Conservation (phyloP, 2,113 vertebrate genomes). For the Myiozetetes cayanensis region DNA sequence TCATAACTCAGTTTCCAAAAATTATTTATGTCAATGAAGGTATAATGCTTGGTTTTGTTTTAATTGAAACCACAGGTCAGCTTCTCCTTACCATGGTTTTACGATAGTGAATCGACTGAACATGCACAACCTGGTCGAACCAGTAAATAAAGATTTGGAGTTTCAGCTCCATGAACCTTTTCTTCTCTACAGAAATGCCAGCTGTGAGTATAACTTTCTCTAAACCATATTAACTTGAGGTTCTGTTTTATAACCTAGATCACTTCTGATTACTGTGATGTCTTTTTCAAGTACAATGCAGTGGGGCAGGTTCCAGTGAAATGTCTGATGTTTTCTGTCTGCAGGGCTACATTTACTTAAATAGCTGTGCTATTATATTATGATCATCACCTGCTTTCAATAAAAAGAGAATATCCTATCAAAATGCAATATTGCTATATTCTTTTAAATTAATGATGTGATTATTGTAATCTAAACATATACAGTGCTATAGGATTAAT, state of each 20-base stretch:
- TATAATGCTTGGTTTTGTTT: conserved; percentile 4
- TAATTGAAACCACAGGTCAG: conserved; percentile 81
- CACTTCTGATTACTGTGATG: background rate
- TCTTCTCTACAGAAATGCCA: conserved; percentile 95
- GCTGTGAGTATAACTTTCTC: conserved; percentile 73
- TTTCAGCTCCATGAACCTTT: conserved; percentile 98
- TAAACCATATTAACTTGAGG: background rate
- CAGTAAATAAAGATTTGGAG: conserved; percentile 97
- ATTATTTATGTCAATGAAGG: background rate
- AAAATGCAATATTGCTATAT: background rate
- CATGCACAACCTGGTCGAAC: conserved; percentile 94
- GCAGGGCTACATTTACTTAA: background rate
- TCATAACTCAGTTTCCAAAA: background rate
- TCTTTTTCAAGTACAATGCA: background rate
- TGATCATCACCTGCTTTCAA: background rate
- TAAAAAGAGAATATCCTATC: background rate
- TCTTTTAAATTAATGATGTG: background rate
- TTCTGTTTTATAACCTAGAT: background rate
- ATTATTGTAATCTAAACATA: background rate
- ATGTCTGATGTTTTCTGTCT: background rate
- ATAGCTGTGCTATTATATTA: background rate
- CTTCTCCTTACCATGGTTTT: conserved; percentile 94
- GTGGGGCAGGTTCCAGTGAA: background rate
- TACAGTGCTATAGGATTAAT: background rate
- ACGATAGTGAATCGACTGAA: conserved; percentile 97